Evolutionary conservation across 2,797 vertebrate species (phyloP).

Genomic region (Oryzias sinensis): DNA sequence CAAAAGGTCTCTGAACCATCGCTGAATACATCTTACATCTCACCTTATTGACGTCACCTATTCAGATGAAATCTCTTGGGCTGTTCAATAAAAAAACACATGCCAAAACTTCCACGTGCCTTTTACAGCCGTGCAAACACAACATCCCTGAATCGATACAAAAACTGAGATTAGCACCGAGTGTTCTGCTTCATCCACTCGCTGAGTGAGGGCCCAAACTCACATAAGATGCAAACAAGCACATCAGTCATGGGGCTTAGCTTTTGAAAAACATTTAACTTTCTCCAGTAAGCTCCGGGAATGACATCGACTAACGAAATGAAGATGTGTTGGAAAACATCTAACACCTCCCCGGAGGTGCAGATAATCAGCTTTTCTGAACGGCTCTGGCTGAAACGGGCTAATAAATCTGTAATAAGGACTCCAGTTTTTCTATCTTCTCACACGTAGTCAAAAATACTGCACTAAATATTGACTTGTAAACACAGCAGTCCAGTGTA

Average conservation of each 20-base stretch:
- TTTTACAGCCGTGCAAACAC: constrained; percentile 26
- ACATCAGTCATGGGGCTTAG: constrained; percentile 49
- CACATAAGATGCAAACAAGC: constrained; percentile 46
- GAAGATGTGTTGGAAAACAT: constrained; percentile 49
- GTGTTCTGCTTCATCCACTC: constrained; percentile 17
- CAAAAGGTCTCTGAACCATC: too few species aligned
- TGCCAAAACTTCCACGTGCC: constrained; percentile 5
- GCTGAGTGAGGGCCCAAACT: constrained; percentile 16
- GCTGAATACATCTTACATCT: too few species aligned
- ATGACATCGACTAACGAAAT: constrained; percentile 30
- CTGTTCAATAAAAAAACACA: background rate
- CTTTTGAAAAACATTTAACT: constrained; percentile 35
- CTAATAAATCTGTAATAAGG: constrained; percentile 66
- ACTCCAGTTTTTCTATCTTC: constrained; percentile 22
- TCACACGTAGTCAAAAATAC: constrained; percentile 34
- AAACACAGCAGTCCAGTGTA: constrained; percentile 4
- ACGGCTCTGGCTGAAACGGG: constrained; percentile 50
- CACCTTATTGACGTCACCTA: too few species aligned
- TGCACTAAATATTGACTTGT: constrained; percentile 40
- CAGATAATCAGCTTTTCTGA: constrained; percentile 61
- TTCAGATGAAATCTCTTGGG: too few species aligned
- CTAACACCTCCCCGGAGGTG: constrained; percentile 43
- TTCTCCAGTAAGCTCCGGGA: constrained; percentile 39
- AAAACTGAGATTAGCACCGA: constrained; percentile 21
- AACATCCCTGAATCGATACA: constrained; percentile 1